phyloP scores from a whole-genome alignment of 2,113 vertebrate genomes.

The Xenopus borealis region DNA sequence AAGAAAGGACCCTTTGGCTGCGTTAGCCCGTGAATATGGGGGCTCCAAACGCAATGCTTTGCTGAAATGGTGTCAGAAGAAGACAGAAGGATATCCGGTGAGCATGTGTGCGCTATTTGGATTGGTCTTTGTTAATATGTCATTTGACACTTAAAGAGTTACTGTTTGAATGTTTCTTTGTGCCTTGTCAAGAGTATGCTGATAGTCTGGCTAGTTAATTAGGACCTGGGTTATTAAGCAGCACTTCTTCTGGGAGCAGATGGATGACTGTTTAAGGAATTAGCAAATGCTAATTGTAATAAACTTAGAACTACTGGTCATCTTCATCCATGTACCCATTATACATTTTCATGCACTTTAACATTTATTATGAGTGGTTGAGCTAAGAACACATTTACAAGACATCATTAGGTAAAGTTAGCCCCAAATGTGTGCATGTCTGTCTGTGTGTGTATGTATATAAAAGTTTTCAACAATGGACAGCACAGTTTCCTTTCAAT shows the following conservation, averaged over 20 bases:
- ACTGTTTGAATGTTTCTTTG: slow-evolving; percentile 14
- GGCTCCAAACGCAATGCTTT: slow-evolving; percentile 95
- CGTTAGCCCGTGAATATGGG: slow-evolving; percentile 90
- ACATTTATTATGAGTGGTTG: too few relatives aligned
- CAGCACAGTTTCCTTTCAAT: too few relatives aligned
- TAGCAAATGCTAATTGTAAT: slow-evolving; percentile 13
- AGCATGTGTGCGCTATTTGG: background rate
- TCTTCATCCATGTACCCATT: background rate
- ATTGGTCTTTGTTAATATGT: background rate
- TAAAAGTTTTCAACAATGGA: too few relatives aligned
- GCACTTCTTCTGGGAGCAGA: slow-evolving; percentile 40
- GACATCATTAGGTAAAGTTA: too few relatives aligned
- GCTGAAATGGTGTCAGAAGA: slow-evolving; percentile 97
- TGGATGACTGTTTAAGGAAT: slow-evolving; percentile 41
- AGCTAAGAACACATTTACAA: too few relatives aligned
- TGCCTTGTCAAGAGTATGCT: slow-evolving; percentile 14
- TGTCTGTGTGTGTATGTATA: too few relatives aligned
- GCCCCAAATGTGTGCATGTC: too few relatives aligned
- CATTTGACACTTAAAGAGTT: slow-evolving; percentile 7
- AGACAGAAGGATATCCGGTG: slow-evolving; percentile 96
- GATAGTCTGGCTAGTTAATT: slow-evolving; percentile 34
- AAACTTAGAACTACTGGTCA: background rate
- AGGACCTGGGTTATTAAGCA: slow-evolving; percentile 44
- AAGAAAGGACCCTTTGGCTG: slow-evolving; percentile 91
- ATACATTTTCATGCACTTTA: too few relatives aligned